Conservation (phyloP, 2,797 vertebrate genomes). For the Malacoctenus gilli region DNA sequence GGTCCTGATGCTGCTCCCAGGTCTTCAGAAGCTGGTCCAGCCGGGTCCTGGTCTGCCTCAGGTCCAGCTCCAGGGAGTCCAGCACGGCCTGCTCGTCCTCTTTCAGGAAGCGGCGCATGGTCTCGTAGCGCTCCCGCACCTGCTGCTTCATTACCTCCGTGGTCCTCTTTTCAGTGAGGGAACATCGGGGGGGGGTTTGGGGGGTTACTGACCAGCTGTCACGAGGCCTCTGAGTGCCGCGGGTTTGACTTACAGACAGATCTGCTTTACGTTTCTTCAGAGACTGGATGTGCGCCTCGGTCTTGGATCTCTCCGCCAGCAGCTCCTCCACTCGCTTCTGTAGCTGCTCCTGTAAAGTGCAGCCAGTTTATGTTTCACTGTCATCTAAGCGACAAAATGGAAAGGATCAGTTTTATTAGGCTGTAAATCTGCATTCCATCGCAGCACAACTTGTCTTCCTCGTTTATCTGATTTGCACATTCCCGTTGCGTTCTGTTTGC, state of each 20-base stretch:
- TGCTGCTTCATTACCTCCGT: conserved; percentile 77
- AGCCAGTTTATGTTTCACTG: no score
- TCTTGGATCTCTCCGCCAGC: conserved; percentile 60
- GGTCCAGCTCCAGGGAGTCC: conserved; percentile 76
- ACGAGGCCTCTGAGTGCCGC: no score
- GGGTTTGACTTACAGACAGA: conserved; percentile 74
- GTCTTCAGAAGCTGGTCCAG: conserved; percentile 72
- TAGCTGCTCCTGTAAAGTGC: conserved; percentile 75
- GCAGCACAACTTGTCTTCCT: no score
- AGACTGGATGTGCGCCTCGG: conserved; percentile 76
- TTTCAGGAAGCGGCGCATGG: conserved; percentile 59
- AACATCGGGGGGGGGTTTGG: no score
- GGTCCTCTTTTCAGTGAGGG: conserved; percentile 67
- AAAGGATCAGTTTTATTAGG: no score
- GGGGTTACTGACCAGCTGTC: no score
- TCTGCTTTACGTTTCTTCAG: conserved; percentile 78
- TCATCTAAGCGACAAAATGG: no score
- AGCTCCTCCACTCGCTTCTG: conserved; percentile 71
- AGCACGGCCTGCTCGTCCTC: conserved; percentile 68
- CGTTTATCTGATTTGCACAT: no score
- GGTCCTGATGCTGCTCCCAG: conserved; percentile 72
- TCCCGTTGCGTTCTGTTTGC: no score
- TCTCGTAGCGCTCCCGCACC: conserved; percentile 72
- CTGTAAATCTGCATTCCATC: no score
- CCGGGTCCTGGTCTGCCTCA: conserved; percentile 61